A percentile compares a stretch with the other conserved stretches of the same genome.
Evolutionary conservation across 2,113 vertebrate genomes (phyloP).

Genomic region (Carettochelys insculpta): DNA sequence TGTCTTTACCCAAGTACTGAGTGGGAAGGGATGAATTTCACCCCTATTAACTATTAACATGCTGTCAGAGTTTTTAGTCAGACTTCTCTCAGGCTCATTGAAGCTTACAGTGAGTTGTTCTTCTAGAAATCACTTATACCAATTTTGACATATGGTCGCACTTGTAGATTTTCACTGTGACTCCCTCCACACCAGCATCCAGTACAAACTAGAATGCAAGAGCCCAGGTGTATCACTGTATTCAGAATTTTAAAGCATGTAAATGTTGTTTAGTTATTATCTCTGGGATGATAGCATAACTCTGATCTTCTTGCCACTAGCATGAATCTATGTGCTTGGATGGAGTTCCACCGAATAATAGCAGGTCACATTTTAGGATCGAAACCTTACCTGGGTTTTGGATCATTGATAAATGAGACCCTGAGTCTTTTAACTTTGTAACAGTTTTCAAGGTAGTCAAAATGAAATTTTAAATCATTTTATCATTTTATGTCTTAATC

Average conservation of each 20-base stretch:
- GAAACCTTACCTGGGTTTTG: neutral
- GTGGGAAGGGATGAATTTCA: neutral
- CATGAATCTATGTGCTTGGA: rapidly evolving
- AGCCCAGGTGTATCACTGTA: neutral
- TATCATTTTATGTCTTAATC: neutral
- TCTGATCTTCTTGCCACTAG: neutral
- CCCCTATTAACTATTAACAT: neutral
- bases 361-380: neutral
- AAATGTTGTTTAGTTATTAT: neutral
- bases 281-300: neutral
- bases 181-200: too few species aligned
- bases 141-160: neutral
- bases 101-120: neutral
- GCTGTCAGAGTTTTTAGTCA: neutral
- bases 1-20: neutral
- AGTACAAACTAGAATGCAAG: neutral
- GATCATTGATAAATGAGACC: rapidly evolving
- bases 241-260: neutral
- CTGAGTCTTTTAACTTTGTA: neutral
- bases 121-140: neutral
- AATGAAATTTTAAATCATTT: neutral
- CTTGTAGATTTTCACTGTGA: too few species aligned
- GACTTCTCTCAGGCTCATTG: neutral
- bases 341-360: rapidly evolving
- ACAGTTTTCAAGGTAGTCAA: neutral